These are phyloP conservation scores for Nymphalis urticae DNA, from an alignment of 2,888 invertebrate genomes.

Conservation along the genomic window DNA sequence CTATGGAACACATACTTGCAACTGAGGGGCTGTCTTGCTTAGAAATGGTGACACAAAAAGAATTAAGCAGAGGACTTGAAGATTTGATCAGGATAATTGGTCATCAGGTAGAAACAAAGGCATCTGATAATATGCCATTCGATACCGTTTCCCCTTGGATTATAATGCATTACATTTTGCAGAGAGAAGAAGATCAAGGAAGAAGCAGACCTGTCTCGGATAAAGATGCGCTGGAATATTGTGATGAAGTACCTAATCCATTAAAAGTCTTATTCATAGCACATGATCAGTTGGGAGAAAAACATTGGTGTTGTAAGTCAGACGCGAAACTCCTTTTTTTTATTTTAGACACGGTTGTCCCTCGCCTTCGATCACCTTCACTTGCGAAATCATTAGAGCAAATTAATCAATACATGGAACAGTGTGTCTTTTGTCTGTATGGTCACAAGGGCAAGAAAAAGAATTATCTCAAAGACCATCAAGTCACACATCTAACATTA, in stretches of 20 bases:
- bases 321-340: constrained; percentile 90
- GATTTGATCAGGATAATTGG: constrained; percentile 88
- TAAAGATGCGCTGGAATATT: constrained; percentile 57
- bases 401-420: constrained; percentile 90
- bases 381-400: constrained; percentile 84
- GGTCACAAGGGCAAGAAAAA: constrained; percentile 87
- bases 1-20: constrained; percentile 72
- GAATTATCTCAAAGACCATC: constrained; percentile 87
- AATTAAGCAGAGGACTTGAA: constrained; percentile 85
- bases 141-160: constrained; percentile 91
- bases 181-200: constrained; percentile 86
- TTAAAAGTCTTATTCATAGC: constrained; percentile 89
- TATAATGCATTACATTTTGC: constrained; percentile 89
- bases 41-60: constrained; percentile 81
- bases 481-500: constrained; percentile 84
- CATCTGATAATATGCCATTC: constrained; percentile 83
- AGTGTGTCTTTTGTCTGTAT: constrained; percentile 91
- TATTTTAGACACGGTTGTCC: constrained; percentile 87
- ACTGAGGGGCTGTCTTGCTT: constrained; percentile 72
- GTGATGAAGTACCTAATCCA: constrained; percentile 86
- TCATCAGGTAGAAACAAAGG: constrained; percentile 89
- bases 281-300: constrained; percentile 90
- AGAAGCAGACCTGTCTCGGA: constrained; percentile 75
- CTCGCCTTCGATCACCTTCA: constrained; percentile 84
- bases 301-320: constrained; percentile 89